These are phyloP conservation scores for Hyles vespertilio DNA, from an alignment of 1,140 invertebrate genomes.

Conservation along the genomic window DNA sequence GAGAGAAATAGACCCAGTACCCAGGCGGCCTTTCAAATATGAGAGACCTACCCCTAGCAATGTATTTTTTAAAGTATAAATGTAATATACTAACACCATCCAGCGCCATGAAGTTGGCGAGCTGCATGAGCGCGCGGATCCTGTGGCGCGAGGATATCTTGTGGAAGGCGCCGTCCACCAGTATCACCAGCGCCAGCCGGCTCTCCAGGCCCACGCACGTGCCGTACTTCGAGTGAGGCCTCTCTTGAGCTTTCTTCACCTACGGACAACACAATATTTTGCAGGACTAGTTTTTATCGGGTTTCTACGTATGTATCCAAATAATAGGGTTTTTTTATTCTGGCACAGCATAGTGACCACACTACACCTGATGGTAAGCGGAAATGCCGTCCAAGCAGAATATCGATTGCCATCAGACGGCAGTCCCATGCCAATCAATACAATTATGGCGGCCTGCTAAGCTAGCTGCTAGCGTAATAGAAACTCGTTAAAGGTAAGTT, in stretches of 20 bases:
- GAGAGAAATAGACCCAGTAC: too few species aligned
- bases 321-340: too few species aligned
- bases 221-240: constrained; percentile 58
- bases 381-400: too few species aligned
- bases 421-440: too few species aligned
- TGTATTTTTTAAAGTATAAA: background rate
- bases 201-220: constrained; percentile 57
- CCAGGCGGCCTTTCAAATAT: too few species aligned
- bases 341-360: too few species aligned
- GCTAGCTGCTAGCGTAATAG: too few species aligned
- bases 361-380: too few species aligned
- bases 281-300: background rate
- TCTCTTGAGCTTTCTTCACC: constrained; percentile 70
- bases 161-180: constrained; percentile 59
- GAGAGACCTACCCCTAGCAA: too few species aligned
- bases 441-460: too few species aligned
- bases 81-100: constrained; percentile 52
- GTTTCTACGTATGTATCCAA: background rate
- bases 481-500: too few species aligned
- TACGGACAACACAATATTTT: constrained; percentile 27
- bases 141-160: constrained; percentile 58
- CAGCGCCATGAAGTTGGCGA: constrained; percentile 71
- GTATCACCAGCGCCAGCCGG: constrained; percentile 56
- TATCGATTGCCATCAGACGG: too few species aligned
- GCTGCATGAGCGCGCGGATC: constrained; percentile 64